Evolutionary conservation across 2,888 invertebrate genomes (phyloP).

Genomic region (Idaea biselata): DNA sequence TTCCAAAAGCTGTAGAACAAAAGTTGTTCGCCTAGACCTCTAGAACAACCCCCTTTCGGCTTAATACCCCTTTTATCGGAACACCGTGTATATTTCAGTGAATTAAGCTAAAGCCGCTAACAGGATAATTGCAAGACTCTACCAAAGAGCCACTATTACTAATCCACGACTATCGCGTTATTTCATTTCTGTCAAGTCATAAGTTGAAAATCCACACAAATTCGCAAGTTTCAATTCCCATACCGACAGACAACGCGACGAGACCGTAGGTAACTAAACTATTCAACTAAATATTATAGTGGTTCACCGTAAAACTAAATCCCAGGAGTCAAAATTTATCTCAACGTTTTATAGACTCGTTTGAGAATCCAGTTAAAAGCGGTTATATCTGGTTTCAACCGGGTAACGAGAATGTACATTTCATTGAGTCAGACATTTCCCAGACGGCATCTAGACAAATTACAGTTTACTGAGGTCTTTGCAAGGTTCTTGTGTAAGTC

Average conservation of each 20-base stretch:
- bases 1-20: too few relatives aligned
- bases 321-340: conserved; percentile 7
- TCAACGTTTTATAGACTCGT: conserved; percentile 10
- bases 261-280: background rate
- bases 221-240: background rate
- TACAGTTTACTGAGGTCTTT: conserved; percentile 25
- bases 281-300: background rate
- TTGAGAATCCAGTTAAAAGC: conserved; percentile 16
- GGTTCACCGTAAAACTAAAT: conserved; percentile 4
- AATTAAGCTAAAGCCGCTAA: too few relatives aligned
- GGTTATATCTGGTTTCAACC: conserved; percentile 14
- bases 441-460: conserved; percentile 29
- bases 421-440: conserved; percentile 24
- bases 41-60: too few relatives aligned
- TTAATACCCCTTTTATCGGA: too few relatives aligned
- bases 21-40: too few relatives aligned
- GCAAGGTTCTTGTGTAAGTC: conserved; percentile 10
- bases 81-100: too few relatives aligned
- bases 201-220: background rate
- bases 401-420: conserved; percentile 19
- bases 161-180: background rate
- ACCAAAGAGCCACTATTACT: background rate
- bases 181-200: background rate
- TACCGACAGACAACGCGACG: background rate
- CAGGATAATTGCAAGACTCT: too few relatives aligned